Evolutionary conservation across 2,888 invertebrate species (phyloP), one percentile per base, ranked within the genome.

Genomic region (Crioceris asparagi): DNA sequence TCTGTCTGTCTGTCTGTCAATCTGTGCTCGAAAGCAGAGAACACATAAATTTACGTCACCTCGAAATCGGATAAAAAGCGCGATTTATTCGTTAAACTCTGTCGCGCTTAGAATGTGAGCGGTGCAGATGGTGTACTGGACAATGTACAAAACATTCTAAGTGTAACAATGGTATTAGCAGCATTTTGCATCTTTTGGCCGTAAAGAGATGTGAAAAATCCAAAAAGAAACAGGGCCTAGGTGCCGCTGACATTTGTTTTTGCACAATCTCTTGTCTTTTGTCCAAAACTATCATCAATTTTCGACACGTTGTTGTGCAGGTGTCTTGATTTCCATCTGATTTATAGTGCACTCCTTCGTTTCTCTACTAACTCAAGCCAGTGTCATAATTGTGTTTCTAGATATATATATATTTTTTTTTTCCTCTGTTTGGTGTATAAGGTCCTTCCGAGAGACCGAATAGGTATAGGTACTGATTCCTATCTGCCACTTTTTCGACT

Each of bases 241-340:
- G 27, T 27, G 27, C 14, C 27, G 12, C 14, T 50, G 52, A 54
- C 54, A 52, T 49, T 49, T 50, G 53, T 54, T 54, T 54, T 55
- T 53, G 51, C 53, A 51, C 52, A 44, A 23, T 43, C 44, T 45
- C 39, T 45, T 44, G 40, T 43, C 50, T 52, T 53, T 55, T 52
- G 49, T 54, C 51, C 47, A 48, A 39, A 48, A 41, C 25, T 12
- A 12, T 25, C 25, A 32, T 35, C 27, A 32, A 33, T 35, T 31
- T 18, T 42, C 56, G 50, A 58, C 57, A 59, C 60, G 59, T 60
- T 60, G 57, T 58, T 55, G 56, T 56, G 57, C 59, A 58, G 58
- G 59, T 60, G 59, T 59, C 54, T 58, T 54, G 60, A 62, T 62
- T 53, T 52, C 43, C 56, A 62, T 62, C 60, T 57, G 59, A 60